Conservation (phyloP, 2,888 invertebrate genomes). For the Alloplasta piceator region DNA sequence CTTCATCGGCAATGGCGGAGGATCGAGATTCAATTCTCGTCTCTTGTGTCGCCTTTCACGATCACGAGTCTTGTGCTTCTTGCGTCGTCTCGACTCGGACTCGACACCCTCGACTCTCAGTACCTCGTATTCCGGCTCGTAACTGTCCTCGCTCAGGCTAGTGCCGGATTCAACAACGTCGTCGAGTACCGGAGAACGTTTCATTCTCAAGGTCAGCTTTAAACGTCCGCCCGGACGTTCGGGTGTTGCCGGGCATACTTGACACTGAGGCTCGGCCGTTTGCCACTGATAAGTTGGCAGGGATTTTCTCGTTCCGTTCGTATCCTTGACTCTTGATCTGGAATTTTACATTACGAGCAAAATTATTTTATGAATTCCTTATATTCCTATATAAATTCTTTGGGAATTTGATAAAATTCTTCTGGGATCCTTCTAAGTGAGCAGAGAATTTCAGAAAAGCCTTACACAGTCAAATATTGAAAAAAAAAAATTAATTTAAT, state of each 20-base stretch:
- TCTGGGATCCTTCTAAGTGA: too few species aligned
- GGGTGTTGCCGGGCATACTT: slow-evolving; percentile 85
- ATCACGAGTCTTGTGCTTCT: slow-evolving; percentile 86
- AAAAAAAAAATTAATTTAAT: too few species aligned
- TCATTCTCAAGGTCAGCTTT: slow-evolving; percentile 93
- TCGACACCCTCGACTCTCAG: slow-evolving; percentile 91
- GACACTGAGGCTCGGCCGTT: slow-evolving; percentile 62
- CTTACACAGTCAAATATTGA: too few species aligned
- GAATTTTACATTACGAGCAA: slow-evolving; percentile 26
- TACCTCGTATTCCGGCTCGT: slow-evolving; percentile 93
- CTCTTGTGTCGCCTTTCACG: slow-evolving; percentile 87
- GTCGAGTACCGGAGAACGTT: slow-evolving; percentile 93
- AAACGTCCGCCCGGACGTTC: slow-evolving; percentile 86
- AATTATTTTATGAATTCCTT: slow-evolving; percentile 36
- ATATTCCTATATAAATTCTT: background rate
- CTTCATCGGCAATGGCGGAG: slow-evolving; percentile 90
- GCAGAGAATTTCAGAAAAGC: too few species aligned
- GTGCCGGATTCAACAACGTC: slow-evolving; percentile 93
- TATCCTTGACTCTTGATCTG: slow-evolving; percentile 70
- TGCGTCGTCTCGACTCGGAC: slow-evolving; percentile 82
- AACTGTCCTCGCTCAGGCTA: slow-evolving; percentile 87
- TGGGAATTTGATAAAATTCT: too few species aligned
- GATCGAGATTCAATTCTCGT: slow-evolving; percentile 82
- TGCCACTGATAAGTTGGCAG: slow-evolving; percentile 72
- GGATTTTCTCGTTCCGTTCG: slow-evolving; percentile 67